Conservation (phyloP, 2,113 vertebrate species). For the Oncorhynchus kisutch region DNA sequence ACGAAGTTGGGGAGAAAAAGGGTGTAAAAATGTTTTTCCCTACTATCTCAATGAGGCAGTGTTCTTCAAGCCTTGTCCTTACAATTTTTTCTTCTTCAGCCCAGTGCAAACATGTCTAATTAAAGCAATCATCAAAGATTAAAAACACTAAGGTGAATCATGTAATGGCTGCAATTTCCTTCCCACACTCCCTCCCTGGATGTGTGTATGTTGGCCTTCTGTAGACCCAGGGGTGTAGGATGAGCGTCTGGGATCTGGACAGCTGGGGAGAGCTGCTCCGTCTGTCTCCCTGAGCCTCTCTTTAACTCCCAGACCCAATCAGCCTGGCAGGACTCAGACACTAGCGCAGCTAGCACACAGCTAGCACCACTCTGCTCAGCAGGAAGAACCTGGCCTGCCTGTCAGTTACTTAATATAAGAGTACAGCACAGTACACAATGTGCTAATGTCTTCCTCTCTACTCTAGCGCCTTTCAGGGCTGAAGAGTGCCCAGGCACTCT, state of each 20-base stretch:
- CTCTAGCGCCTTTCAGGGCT: slow-evolving; percentile 15
- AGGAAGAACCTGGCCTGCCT: slow-evolving; percentile 43
- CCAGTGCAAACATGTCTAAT: neutral
- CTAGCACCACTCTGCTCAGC: slow-evolving; percentile 17
- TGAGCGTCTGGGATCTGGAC: slow-evolving; percentile 47
- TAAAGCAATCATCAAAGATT: neutral
- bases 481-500: neutral
- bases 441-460: neutral
- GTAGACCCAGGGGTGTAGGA: slow-evolving; percentile 44
- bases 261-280: slow-evolving; percentile 48
- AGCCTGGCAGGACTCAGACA: slow-evolving; percentile 45
- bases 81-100: neutral
- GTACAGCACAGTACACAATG: slow-evolving; percentile 12
- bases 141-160: neutral
- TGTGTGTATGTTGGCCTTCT: slow-evolving; percentile 15
- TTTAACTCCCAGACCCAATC: slow-evolving; percentile 52
- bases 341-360: slow-evolving; percentile 12
- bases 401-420: slow-evolving; percentile 46
- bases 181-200: neutral
- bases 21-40: no score
- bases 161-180: neutral
- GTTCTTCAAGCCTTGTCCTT: neutral
- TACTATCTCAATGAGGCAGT: neutral
- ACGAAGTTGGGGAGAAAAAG: no score
- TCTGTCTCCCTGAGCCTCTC: slow-evolving; percentile 52